Conservation (phyloP, 2,113 vertebrate species). For the Rhinolophus sinicus region DNA sequence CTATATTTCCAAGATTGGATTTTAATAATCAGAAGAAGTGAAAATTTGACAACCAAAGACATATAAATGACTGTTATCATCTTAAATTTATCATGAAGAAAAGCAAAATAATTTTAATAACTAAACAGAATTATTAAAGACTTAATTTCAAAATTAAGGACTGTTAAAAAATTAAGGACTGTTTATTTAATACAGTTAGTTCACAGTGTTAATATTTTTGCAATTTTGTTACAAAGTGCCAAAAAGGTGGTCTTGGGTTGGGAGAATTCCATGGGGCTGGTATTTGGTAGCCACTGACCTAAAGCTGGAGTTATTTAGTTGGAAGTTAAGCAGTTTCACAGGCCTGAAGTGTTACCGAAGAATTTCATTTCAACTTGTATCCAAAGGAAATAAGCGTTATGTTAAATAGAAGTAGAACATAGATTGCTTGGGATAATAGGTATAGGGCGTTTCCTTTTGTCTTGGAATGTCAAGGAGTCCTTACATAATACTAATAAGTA, state of each 20-base stretch:
- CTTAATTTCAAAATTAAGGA: slow-evolving; percentile 37
- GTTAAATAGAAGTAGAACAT: background rate
- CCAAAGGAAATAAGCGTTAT: background rate
- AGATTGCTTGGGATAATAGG: background rate
- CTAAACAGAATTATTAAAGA: background rate
- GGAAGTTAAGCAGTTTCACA: background rate
- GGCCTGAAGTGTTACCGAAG: background rate
- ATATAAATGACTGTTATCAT: background rate
- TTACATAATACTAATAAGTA: background rate
- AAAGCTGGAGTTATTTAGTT: background rate
- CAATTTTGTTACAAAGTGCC: background rate
- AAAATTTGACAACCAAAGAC: background rate
- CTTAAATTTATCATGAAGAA: background rate
- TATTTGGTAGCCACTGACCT: background rate
- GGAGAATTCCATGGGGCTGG: background rate
- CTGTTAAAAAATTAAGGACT: background rate
- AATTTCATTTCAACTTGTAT: background rate
- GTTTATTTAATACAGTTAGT: background rate
- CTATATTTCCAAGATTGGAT: background rate
- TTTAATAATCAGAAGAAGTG: slow-evolving; percentile 2
- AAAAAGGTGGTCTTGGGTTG: background rate
- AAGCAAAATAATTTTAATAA: slow-evolving; percentile 9
- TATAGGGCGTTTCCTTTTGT: slow-evolving; percentile 24
- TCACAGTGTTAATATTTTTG: background rate
- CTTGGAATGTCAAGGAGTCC: background rate